A percentile compares a stretch with the other conserved stretches of the same genome.
Evolutionary conservation across 2,888 invertebrate species (phyloP).

Genomic region (Agonopterix alstromeriana): DNA sequence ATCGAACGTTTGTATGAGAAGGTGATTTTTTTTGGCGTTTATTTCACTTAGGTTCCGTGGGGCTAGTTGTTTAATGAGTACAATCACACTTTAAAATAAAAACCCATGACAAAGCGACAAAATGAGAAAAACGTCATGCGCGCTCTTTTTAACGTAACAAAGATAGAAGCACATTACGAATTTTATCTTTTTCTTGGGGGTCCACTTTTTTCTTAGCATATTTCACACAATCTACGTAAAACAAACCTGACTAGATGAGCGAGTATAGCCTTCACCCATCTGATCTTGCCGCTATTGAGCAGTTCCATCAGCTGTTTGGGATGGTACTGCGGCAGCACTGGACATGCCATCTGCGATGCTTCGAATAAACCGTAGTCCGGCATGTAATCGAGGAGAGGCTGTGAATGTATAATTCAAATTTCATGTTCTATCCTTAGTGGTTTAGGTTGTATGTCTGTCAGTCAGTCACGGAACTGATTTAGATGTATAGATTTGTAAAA

Average conservation of each 20-base stretch:
- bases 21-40: too few relatives aligned
- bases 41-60: too few relatives aligned
- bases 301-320: slow-evolving; percentile 99
- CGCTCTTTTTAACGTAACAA: too few relatives aligned
- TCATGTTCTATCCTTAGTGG: neutral
- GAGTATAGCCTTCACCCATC: slow-evolving; percentile 98
- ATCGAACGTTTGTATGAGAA: too few relatives aligned
- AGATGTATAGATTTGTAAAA: too few relatives aligned
- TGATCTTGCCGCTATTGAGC: slow-evolving; percentile 97
- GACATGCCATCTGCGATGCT: slow-evolving; percentile 97
- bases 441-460: neutral
- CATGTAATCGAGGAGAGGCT: slow-evolving; percentile 86
- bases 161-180: too few relatives aligned
- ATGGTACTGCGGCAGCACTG: slow-evolving; percentile 98
- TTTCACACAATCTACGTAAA: neutral
- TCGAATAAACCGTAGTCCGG: slow-evolving; percentile 97
- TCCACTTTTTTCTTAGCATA: neutral
- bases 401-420: slow-evolving; percentile 8
- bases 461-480: neutral
- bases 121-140: too few relatives aligned
- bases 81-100: too few relatives aligned
- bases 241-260: slow-evolving; percentile 92
- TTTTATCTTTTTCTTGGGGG: too few relatives aligned
- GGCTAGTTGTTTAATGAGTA: too few relatives aligned
- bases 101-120: too few relatives aligned